Conservation (phyloP, 2,797 vertebrate genomes). For the Prunella strophiata region DNA sequence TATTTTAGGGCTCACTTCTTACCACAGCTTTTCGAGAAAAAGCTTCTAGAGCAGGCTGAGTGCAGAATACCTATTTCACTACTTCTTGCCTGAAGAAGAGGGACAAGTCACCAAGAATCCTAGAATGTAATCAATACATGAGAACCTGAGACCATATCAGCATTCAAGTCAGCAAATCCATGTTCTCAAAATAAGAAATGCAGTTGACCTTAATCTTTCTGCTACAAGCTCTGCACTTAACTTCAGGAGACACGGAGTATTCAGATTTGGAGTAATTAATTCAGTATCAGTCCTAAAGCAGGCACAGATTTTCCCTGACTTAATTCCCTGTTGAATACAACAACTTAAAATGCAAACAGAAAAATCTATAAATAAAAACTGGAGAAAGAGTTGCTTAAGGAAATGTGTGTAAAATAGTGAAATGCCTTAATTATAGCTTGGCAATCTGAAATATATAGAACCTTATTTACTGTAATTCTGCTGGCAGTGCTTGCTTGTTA, state of each 20-base stretch:
- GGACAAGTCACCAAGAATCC: background rate
- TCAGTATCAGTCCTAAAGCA: conserved; percentile 57
- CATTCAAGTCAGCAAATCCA: conserved; percentile 52
- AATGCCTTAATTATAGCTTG: conserved; percentile 65
- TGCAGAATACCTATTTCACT: background rate
- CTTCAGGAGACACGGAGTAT: conserved; percentile 69
- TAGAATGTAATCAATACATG: background rate
- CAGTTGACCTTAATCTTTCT: conserved; percentile 81
- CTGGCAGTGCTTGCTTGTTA: conserved; percentile 47
- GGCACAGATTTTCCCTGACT: conserved; percentile 49
- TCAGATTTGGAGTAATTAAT: conserved; percentile 82
- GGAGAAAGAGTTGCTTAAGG: conserved; percentile 45
- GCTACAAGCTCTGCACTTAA: conserved; percentile 83
- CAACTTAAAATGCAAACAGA: conserved; percentile 66
- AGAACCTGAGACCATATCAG: background rate
- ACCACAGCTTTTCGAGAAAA: background rate
- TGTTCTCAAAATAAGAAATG: conserved; percentile 66
- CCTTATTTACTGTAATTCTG: conserved; percentile 54
- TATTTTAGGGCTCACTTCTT: background rate
- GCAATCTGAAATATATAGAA: conserved; percentile 52
- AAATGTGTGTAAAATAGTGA: conserved; percentile 58
- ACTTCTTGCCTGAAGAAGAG: background rate
- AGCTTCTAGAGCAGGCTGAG: background rate
- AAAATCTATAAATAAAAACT: conserved; percentile 66
- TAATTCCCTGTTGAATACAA: conserved; percentile 56